phyloP scores from a whole-genome alignment of 2,113 vertebrate species.

The Nycticorax nycticorax region DNA sequence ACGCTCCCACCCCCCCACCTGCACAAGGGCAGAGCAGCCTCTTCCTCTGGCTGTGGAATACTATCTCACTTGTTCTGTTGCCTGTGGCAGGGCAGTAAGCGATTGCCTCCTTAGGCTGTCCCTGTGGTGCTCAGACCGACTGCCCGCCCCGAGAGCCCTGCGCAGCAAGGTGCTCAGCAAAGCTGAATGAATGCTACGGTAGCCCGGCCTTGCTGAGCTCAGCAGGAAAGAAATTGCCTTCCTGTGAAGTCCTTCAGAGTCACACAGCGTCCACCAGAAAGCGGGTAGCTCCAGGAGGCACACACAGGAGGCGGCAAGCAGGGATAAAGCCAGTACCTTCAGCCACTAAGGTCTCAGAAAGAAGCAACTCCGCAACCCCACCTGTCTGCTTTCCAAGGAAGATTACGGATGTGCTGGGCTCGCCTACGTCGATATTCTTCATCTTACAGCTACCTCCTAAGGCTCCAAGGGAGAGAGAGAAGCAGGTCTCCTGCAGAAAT shows the following conservation, averaged over 20 bases:
- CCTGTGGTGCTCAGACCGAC: fast-evolving
- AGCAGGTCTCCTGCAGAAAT: background rate
- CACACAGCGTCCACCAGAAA: background rate
- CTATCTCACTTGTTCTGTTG: fast-evolving
- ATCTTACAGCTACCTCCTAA: background rate
- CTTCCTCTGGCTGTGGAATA: background rate
- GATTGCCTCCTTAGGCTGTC: background rate
- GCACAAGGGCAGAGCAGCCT: background rate
- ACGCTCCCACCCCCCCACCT: fast-evolving
- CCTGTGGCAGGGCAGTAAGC: fast-evolving
- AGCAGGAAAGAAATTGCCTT: background rate
- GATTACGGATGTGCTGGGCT: fast-evolving
- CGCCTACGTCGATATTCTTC: background rate
- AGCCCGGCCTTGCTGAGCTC: background rate
- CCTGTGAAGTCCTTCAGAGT: background rate
- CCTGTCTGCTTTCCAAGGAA: fast-evolving
- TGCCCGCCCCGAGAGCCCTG: background rate
- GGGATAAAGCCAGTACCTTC: background rate
- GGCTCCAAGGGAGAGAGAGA: background rate
- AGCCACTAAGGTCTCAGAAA: background rate
- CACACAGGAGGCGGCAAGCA: background rate
- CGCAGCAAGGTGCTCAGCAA: background rate
- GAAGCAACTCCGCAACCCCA: background rate
- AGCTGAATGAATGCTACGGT: background rate
- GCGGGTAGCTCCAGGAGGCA: background rate